A percentile compares a stretch with the other conserved stretches of the same genome.
phyloP scores from a whole-genome alignment of 1,140 invertebrate genomes.

The Drosophila miranda region DNA sequence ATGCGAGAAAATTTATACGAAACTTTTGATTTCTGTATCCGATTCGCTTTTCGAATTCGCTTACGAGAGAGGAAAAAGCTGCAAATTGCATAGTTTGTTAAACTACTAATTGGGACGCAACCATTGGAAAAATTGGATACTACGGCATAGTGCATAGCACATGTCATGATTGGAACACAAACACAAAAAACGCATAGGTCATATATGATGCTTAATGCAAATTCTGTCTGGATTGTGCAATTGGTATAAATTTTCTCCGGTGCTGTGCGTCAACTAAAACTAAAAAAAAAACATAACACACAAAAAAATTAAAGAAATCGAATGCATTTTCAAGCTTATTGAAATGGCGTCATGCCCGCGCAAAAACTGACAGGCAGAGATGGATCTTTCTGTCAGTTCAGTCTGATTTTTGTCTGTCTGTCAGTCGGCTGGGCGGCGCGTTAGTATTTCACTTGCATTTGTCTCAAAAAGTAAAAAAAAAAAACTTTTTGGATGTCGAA shows the following conservation, averaged over 20 bases:
- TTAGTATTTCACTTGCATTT: slow-evolving; percentile 75
- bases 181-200: slow-evolving; percentile 7
- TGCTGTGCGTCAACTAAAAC: slow-evolving; percentile 52
- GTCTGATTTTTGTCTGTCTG: slow-evolving; percentile 10
- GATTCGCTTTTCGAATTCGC: slow-evolving; percentile 22
- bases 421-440: slow-evolving; percentile 27
- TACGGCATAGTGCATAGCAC: slow-evolving; percentile 48
- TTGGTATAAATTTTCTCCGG: slow-evolving; percentile 78
- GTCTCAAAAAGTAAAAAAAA: slow-evolving; percentile 53
- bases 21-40: slow-evolving; percentile 32
- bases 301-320: slow-evolving; percentile 32
- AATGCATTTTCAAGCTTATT: slow-evolving; percentile 70
- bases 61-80: slow-evolving; percentile 29
- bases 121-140: slow-evolving; percentile 32
- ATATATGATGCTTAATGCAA: slow-evolving; percentile 15
- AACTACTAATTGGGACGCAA: slow-evolving; percentile 68
- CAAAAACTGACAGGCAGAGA: slow-evolving; percentile 12
- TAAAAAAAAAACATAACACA: slow-evolving; percentile 3
- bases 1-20: slow-evolving; percentile 74
- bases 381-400: slow-evolving; percentile 9
- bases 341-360: slow-evolving; percentile 47
- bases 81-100: slow-evolving; percentile 71
- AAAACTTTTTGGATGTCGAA: slow-evolving; percentile 52
- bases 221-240: slow-evolving; percentile 68
- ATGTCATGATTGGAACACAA: slow-evolving; percentile 14